These are phyloP conservation scores for Oophaga pumilio DNA, from an alignment of 2,113 vertebrate species.

Conservation along the genomic window DNA sequence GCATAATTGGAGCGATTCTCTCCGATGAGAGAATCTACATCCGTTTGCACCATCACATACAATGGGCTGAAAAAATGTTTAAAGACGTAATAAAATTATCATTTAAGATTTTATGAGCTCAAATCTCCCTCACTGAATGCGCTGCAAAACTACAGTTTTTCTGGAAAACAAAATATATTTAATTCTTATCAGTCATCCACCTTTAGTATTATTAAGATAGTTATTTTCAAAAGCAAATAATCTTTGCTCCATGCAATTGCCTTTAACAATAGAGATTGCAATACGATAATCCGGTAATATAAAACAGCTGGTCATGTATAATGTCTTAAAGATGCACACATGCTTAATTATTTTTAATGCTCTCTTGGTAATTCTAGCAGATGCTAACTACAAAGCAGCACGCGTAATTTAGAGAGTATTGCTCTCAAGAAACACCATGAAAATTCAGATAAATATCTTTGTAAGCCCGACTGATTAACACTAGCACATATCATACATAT, in stretches of 20 bases:
- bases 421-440: conserved; percentile 34
- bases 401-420: conserved; percentile 52
- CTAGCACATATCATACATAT: background rate
- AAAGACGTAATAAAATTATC: no score
- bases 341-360: conserved; percentile 56
- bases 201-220: no score
- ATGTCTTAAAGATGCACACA: conserved; percentile 59
- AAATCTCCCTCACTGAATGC: no score
- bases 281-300: conserved; percentile 46
- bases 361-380: conserved; percentile 57
- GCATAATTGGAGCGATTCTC: no score
- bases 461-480: conserved; percentile 31
- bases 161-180: no score
- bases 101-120: no score
- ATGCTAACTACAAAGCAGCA: conserved; percentile 25
- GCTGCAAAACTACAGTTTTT: no score
- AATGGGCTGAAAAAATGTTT: no score
- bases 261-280: background rate
- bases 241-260: background rate
- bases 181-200: no score
- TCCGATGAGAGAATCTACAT: no score
- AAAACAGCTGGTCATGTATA: conserved; percentile 58
- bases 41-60: no score
- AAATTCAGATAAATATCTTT: conserved; percentile 43
- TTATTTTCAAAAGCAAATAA: background rate